Evolutionary conservation across 2,113 vertebrate species (phyloP).

Genomic region (Sorex fumeus): DNA sequence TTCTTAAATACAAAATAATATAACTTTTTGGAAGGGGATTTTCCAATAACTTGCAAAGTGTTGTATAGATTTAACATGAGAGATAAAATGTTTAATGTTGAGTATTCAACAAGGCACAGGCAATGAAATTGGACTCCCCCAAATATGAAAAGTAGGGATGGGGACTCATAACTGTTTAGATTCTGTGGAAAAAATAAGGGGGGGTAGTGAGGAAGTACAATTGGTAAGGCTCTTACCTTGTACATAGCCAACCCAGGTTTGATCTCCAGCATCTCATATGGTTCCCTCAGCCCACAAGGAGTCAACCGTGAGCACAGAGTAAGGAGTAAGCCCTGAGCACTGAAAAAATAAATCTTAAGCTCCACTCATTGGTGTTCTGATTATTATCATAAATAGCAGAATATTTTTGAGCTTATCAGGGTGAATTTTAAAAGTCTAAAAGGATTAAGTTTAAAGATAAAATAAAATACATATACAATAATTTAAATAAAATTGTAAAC

Average conservation of each 20-base stretch:
- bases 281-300: no score
- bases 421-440: slow-evolving; percentile 24
- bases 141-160: background rate
- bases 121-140: background rate
- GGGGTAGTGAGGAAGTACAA: no score
- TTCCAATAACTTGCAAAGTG: background rate
- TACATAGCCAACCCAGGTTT: no score
- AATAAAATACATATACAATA: background rate
- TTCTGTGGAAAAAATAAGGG: background rate
- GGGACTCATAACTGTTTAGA: background rate
- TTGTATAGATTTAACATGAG: background rate
- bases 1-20: slow-evolving; percentile 11
- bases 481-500: background rate
- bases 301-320: no score
- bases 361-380: background rate
- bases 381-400: background rate
- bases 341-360: background rate
- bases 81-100: background rate
- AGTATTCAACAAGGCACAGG: background rate
- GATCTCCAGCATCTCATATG: no score
- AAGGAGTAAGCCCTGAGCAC: no score
- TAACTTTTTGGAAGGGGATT: background rate
- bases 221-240: no score
- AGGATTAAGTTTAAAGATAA: background rate
- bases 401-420: background rate